These are phyloP conservation scores for Danio rerio DNA, from an alignment of 2,113 vertebrate genomes.

Conservation along the genomic window DNA sequence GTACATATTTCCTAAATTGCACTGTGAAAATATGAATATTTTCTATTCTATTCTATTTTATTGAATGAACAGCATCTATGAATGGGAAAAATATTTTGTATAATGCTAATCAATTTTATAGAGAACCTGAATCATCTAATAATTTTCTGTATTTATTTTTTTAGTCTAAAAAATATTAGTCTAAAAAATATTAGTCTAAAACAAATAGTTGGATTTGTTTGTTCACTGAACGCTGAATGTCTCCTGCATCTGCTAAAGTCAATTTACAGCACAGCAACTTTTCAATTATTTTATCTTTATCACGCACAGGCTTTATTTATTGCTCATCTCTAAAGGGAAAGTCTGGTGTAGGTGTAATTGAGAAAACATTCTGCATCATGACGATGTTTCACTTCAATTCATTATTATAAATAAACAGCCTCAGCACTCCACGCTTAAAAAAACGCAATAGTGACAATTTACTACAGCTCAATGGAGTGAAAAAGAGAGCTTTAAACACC, in stretches of 20 bases:
- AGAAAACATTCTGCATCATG: background rate
- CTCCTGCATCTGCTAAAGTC: background rate
- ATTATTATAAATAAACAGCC: background rate
- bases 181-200: too few species aligned
- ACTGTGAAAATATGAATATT: too few species aligned
- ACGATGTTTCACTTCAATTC: background rate
- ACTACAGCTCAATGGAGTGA: background rate
- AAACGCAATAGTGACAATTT: background rate
- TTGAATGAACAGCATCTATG: too few species aligned
- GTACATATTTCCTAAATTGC: too few species aligned
- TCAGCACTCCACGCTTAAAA: background rate
- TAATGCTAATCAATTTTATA: too few species aligned
- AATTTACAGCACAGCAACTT: background rate
- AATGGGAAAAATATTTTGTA: too few species aligned
- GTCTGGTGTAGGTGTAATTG: background rate
- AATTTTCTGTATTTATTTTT: background rate
- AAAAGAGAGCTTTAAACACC: background rate
- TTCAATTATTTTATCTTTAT: conserved; percentile 9
- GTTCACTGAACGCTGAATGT: background rate
- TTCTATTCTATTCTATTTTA: too few species aligned
- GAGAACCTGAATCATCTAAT: too few species aligned
- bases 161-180: too few species aligned
- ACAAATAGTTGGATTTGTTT: background rate
- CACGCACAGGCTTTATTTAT: background rate
- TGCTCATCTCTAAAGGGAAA: background rate